A percentile compares a stretch with the other conserved stretches of the same genome.
Conservation (phyloP, 2,797 vertebrate species). For the Danio albolineatus region DNA sequence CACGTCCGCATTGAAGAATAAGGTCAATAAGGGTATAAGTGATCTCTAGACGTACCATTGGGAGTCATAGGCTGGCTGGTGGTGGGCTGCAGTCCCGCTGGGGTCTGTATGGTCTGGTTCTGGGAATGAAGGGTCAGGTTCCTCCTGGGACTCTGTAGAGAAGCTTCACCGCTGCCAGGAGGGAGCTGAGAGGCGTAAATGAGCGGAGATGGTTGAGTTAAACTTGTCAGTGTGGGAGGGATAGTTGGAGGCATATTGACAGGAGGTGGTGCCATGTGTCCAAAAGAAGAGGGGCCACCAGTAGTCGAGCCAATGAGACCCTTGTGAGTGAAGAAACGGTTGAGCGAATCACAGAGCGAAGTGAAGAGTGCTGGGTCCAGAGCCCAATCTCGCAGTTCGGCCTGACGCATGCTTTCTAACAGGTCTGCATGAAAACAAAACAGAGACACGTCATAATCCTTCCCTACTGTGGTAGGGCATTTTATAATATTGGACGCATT, state of each 20-base stretch:
- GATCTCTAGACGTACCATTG: conserved; percentile 65
- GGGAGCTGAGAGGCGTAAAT: conserved; percentile 64
- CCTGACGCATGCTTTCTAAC: conserved; percentile 95
- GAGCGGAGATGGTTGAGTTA: conserved; percentile 77
- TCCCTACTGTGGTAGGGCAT: neutral
- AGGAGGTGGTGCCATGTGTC: conserved; percentile 63
- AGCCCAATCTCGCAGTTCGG: conserved; percentile 95
- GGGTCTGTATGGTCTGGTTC: conserved; percentile 67
- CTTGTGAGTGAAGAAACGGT: conserved; percentile 95
- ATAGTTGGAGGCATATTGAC: conserved; percentile 57
- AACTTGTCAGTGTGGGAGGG: conserved; percentile 71
- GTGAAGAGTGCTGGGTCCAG: conserved; percentile 93
- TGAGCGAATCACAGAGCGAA: conserved; percentile 96
- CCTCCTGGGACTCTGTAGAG: conserved; percentile 67
- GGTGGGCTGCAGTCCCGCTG: conserved; percentile 64
- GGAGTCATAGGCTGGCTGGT: conserved; percentile 60
- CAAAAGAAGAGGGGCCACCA: conserved; percentile 69
- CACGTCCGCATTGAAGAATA: too few relatives aligned
- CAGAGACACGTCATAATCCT: neutral
- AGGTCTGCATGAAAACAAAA: conserved; percentile 78
- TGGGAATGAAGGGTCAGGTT: conserved; percentile 65
- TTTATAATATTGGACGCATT: too few relatives aligned
- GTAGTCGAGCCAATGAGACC: conserved; percentile 81
- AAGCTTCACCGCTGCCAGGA: conserved; percentile 56
- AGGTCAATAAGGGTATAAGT: neutral